phyloP scores from a whole-genome alignment of 2,888 invertebrate genomes.

The Heliconius hortense region DNA sequence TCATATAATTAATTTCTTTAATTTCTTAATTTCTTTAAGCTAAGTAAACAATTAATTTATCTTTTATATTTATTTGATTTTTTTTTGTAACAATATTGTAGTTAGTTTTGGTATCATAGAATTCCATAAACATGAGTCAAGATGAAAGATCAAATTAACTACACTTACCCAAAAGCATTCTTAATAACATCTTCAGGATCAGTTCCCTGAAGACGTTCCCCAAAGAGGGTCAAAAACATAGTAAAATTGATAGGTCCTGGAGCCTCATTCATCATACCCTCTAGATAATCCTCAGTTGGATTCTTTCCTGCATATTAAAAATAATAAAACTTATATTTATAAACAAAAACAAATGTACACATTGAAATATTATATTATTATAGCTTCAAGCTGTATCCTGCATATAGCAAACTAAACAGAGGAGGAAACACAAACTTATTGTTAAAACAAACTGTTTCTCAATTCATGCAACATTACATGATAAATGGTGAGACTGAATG shows the following conservation, averaged over 20 bases:
- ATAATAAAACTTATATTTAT: neutral
- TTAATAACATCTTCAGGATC: slow-evolving; percentile 99
- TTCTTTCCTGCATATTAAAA: slow-evolving; percentile 87
- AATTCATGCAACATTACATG: neutral
- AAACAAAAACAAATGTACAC: neutral
- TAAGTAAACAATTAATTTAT: no score
- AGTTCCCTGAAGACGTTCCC: slow-evolving; percentile 98
- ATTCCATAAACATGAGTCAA: no score
- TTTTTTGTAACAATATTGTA: no score
- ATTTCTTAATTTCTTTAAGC: no score
- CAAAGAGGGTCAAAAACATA: slow-evolving; percentile 99
- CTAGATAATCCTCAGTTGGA: slow-evolving; percentile 97
- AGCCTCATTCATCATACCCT: slow-evolving; percentile 99
- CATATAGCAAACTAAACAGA: neutral
- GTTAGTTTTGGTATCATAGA: no score
- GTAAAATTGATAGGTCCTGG: slow-evolving; percentile 99
- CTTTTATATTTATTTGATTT: no score
- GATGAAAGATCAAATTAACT: neutral
- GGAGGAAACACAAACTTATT: neutral
- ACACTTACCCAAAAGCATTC: slow-evolving; percentile 94
- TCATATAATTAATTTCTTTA: no score
- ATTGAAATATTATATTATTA: neutral
- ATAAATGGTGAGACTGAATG: neutral
- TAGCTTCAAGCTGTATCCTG: neutral
- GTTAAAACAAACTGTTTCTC: neutral